Percentiles rank a stretch among this genome's conserved stretches.
Evolutionary conservation across 2,797 vertebrate species (phyloP).

Genomic region (Megaceryle alcyon): DNA sequence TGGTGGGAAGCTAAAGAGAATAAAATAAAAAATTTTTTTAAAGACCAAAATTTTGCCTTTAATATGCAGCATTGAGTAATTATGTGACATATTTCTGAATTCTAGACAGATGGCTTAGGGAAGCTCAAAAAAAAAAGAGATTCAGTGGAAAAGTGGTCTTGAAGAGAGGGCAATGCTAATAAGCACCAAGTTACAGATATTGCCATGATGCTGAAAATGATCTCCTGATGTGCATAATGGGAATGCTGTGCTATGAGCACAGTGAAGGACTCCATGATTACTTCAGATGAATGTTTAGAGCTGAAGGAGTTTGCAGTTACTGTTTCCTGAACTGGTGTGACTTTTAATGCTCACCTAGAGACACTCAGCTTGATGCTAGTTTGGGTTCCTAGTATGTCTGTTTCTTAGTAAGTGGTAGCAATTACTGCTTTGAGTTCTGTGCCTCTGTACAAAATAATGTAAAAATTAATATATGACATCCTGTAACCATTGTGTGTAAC

Average conservation of each 20-base stretch:
- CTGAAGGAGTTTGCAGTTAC: neutral
- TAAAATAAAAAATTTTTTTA: neutral
- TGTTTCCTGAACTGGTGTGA: neutral
- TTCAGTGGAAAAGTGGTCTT: neutral
- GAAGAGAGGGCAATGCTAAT: neutral
- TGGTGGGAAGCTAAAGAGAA: neutral
- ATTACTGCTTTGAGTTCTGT: neutral
- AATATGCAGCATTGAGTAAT: fast-evolving
- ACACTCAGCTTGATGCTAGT: neutral
- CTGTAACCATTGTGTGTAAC: neutral
- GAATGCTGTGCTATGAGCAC: neutral
- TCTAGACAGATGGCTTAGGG: neutral
- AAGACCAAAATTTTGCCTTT: neutral
- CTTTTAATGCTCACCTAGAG: neutral
- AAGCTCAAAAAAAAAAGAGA: neutral
- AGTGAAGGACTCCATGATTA: neutral
- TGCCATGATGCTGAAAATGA: neutral
- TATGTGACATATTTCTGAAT: neutral
- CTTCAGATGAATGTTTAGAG: neutral
- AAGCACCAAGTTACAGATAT: neutral
- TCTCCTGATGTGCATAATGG: fast-evolving
- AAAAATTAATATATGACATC: neutral
- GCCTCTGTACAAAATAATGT: neutral
- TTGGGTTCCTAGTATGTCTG: neutral
- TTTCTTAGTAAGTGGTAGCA: neutral